Evolutionary conservation across 2,888 invertebrate genomes (phyloP).

Genomic region (Thera britannica): DNA sequence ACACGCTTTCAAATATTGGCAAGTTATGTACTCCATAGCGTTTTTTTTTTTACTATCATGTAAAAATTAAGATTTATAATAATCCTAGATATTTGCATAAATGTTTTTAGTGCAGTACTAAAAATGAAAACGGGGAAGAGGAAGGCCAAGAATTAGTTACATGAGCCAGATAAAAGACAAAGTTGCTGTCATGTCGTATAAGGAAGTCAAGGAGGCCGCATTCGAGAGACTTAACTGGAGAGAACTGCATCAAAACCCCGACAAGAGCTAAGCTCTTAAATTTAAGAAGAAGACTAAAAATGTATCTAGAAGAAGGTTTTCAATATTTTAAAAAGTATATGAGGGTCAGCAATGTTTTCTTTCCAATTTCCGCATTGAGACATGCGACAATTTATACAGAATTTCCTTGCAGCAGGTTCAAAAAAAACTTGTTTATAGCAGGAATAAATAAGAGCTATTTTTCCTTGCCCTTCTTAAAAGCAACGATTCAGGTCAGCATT

Average conservation of each 20-base stretch:
- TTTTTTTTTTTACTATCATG: too few relatives aligned
- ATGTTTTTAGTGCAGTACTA: too few relatives aligned
- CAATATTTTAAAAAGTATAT: background rate
- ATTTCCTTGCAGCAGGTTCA: background rate
- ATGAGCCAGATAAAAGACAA: too few relatives aligned
- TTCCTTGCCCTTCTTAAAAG: constrained; percentile 2
- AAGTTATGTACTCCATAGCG: background rate
- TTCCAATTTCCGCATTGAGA: constrained; percentile 13
- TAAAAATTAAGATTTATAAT: too few relatives aligned
- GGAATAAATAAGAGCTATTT: constrained; percentile 4
- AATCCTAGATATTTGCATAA: too few relatives aligned
- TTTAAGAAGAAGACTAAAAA: background rate
- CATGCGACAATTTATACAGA: background rate
- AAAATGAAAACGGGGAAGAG: too few relatives aligned
- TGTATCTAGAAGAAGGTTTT: background rate
- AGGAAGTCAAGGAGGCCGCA: too few relatives aligned
- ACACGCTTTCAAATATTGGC: background rate
- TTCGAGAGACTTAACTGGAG: too few relatives aligned
- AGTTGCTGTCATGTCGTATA: too few relatives aligned
- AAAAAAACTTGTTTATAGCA: background rate
- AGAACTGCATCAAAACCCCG: too few relatives aligned
- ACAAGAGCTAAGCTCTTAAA: too few relatives aligned
- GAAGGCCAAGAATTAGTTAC: too few relatives aligned
- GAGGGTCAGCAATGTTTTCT: constrained; percentile 4
- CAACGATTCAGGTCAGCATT: constrained; percentile 4